A percentile compares a stretch with the other conserved stretches of the same genome.
Evolutionary conservation across 2,113 vertebrate genomes (phyloP).

Genomic region (Pelobates fuscus): DNA sequence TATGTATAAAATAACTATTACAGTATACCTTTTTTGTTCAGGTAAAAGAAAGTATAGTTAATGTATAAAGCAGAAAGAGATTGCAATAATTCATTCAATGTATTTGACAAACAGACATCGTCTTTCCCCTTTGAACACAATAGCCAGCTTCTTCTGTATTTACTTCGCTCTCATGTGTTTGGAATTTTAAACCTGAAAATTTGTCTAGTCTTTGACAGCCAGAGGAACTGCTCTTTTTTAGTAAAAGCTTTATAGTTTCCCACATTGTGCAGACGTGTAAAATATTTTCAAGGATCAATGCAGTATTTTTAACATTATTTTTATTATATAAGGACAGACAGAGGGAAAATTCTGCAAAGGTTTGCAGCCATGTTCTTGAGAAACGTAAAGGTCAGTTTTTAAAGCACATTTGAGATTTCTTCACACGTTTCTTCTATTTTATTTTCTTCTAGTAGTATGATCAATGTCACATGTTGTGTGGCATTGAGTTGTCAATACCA

Average conservation of each 20-base stretch:
- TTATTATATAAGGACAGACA: background rate
- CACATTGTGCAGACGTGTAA: background rate
- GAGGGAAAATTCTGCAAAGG: background rate
- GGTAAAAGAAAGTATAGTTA: no score
- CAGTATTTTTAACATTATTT: no score
- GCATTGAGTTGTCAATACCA: no score
- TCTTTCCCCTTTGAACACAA: slow-evolving; percentile 28
- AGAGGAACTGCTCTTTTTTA: background rate
- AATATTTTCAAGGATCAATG: background rate
- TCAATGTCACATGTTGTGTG: no score
- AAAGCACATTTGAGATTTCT: background rate
- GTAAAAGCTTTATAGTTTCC: slow-evolving; percentile 23
- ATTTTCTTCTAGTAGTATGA: no score
- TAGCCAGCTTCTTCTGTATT: slow-evolving; percentile 31
- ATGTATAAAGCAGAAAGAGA: background rate
- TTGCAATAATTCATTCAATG: slow-evolving; percentile 43
- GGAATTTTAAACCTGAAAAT: slow-evolving; percentile 41
- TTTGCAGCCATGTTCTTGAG: background rate
- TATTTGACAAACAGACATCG: slow-evolving; percentile 13
- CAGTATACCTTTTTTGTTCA: no score
- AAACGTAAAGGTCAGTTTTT: background rate
- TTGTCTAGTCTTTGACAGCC: slow-evolving; percentile 24
- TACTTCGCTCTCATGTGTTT: slow-evolving; percentile 27
- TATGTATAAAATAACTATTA: no score
- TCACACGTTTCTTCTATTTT: background rate